Evolutionary conservation across 1,140 invertebrate genomes (phyloP).

Genomic region (Drosophila rhopaloa): DNA sequence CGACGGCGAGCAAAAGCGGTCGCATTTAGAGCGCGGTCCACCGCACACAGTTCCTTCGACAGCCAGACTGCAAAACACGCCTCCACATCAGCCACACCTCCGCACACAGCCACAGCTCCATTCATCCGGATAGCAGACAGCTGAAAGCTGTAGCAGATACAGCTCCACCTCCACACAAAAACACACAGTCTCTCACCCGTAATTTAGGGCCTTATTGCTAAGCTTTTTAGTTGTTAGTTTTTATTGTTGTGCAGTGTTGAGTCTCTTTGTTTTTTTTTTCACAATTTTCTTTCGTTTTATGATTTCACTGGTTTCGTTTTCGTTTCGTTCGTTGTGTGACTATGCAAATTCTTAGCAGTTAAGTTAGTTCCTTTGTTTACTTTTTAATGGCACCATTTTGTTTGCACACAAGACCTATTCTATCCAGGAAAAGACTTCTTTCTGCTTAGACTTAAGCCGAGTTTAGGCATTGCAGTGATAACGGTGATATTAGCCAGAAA

Average conservation of each 20-base stretch:
- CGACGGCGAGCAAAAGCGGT: slow-evolving; percentile 76
- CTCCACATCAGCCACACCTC: slow-evolving; percentile 55
- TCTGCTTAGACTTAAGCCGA: slow-evolving; percentile 65
- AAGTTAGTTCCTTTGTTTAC: slow-evolving; percentile 51
- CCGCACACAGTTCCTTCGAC: slow-evolving; percentile 60
- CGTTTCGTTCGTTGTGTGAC: slow-evolving; percentile 23
- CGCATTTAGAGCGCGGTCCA: slow-evolving; percentile 45
- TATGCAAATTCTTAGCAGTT: slow-evolving; percentile 31
- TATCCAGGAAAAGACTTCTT: slow-evolving; percentile 62
- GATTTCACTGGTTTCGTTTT: slow-evolving; percentile 45
- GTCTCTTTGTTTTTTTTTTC: slow-evolving; percentile 44
- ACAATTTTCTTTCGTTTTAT: slow-evolving; percentile 33
- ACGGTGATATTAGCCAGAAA: slow-evolving; percentile 78
- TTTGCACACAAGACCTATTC: slow-evolving; percentile 50
- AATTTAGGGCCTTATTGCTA: slow-evolving; percentile 60
- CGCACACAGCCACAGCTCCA: slow-evolving; percentile 5
- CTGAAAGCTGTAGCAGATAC: slow-evolving; percentile 15
- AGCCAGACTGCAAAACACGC: slow-evolving; percentile 45
- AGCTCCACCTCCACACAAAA: slow-evolving; percentile 29
- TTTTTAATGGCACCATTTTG: slow-evolving; percentile 47
- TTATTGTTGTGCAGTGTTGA: slow-evolving; percentile 70
- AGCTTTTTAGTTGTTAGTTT: slow-evolving; percentile 60
- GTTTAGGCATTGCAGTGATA: slow-evolving; percentile 73
- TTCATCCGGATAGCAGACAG: slow-evolving; percentile 43
- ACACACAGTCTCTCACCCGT: slow-evolving; percentile 54